phyloP scores from a whole-genome alignment of 2,113 vertebrate species.

The Ictalurus furcatus region DNA sequence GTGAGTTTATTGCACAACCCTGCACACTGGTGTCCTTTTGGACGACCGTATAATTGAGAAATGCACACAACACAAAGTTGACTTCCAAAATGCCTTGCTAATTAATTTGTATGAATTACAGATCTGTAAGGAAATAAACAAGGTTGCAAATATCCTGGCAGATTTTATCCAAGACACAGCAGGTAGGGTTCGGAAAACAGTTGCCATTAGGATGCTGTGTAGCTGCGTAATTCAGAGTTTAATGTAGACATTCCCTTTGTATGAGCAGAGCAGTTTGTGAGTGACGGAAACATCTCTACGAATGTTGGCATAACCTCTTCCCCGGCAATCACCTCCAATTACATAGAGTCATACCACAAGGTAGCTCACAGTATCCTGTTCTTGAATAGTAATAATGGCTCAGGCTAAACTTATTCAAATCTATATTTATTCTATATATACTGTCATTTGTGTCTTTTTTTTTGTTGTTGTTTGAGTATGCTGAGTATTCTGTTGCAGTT shows the following conservation, averaged over 20 bases:
- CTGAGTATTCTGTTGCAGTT: background rate
- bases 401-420: background rate
- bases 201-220: background rate
- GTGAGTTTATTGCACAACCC: conserved; percentile 36
- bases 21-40: conserved; percentile 26
- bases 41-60: background rate
- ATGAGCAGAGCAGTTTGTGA: conserved; percentile 76
- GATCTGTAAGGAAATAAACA: conserved; percentile 88
- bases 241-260: conserved; percentile 7
- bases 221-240: conserved; percentile 2
- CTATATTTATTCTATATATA: background rate
- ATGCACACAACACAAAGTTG: background rate
- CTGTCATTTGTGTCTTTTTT: background rate
- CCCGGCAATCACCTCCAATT: conserved; percentile 76
- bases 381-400: background rate
- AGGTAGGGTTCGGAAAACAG: conserved; percentile 64
- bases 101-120: conserved; percentile 56
- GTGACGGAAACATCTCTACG: conserved; percentile 71
- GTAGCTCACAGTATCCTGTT: conserved; percentile 57
- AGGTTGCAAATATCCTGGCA: conserved; percentile 77
- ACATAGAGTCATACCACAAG: conserved; percentile 87
- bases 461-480: background rate
- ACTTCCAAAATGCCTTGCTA: background rate
- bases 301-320: conserved; percentile 73
- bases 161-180: conserved; percentile 78